phyloP scores from a whole-genome alignment of 1,140 invertebrate genomes.

The Drosophila parabipectinata region DNA sequence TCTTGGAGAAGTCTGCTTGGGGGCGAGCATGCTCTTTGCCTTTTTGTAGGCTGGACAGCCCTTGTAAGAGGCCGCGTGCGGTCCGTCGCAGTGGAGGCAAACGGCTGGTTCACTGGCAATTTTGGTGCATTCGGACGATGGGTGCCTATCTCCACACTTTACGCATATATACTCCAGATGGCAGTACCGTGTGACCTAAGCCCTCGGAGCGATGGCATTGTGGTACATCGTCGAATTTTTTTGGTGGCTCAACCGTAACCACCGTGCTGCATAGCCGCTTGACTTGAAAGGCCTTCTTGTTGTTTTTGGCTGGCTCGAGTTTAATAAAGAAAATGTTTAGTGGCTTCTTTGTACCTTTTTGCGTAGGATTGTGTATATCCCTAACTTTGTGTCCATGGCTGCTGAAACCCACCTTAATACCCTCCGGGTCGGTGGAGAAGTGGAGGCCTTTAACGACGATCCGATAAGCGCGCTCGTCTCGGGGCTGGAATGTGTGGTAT shows the following conservation, averaged over 20 bases:
- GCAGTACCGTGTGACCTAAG: background rate
- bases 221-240: background rate
- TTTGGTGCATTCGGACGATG: background rate
- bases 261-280: background rate
- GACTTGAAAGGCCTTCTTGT: background rate
- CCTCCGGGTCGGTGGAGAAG: no score
- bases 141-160: background rate
- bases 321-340: background rate
- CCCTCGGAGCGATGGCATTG: background rate
- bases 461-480: background rate
- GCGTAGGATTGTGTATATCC: background rate
- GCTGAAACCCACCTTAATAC: background rate
- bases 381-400: background rate
- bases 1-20: background rate
- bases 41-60: background rate
- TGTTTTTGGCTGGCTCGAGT: background rate
- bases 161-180: background rate
- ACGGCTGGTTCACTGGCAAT: background rate
- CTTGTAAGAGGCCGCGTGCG: background rate
- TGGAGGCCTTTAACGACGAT: background rate
- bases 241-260: background rate
- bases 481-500: background rate
- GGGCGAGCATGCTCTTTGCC: background rate
- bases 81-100: background rate
- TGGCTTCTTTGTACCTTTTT: background rate